Percentiles rank a stretch among this genome's conserved stretches.
Conservation (phyloP, 1,140 invertebrate genomes). For the Drosophila ercepeae region DNA sequence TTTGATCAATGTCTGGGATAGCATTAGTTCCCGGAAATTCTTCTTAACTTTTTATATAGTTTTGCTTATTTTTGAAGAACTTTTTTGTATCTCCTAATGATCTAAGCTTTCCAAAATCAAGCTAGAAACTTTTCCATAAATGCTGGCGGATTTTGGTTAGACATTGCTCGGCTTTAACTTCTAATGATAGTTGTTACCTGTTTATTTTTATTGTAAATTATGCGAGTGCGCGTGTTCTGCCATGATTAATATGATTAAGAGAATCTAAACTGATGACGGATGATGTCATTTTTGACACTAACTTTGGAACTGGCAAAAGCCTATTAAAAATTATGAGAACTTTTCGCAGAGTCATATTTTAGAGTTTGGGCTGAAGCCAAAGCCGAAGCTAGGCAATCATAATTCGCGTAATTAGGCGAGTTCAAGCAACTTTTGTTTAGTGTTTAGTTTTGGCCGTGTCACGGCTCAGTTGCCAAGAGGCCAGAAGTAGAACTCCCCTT, state of each 20-base stretch:
- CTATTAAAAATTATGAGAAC: slow-evolving; percentile 46
- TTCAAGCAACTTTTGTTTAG: slow-evolving; percentile 64
- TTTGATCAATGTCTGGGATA: slow-evolving; percentile 5
- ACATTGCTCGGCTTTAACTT: slow-evolving; percentile 16
- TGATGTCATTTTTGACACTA: slow-evolving; percentile 34
- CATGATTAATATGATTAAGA: slow-evolving; percentile 45
- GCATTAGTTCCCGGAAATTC: not conserved
- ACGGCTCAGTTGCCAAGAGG: slow-evolving; percentile 68
- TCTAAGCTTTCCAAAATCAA: not conserved
- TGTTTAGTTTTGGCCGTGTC: slow-evolving; percentile 55
- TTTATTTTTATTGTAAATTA: slow-evolving; percentile 8
- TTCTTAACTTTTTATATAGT: not conserved
- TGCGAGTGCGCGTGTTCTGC: slow-evolving; percentile 23
- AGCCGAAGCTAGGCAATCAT: slow-evolving; percentile 25
- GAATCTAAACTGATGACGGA: slow-evolving; percentile 30
- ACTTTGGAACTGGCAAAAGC: slow-evolving; percentile 32
- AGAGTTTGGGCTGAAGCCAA: not conserved
- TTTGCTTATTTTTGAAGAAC: not conserved
- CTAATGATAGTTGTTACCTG: slow-evolving; percentile 25
- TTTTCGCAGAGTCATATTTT: slow-evolving; percentile 55
- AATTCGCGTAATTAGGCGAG: slow-evolving; percentile 70
- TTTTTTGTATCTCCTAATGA: not conserved
- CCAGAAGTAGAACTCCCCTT: slow-evolving; percentile 1
- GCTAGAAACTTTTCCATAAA: not conserved
- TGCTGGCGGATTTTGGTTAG: slow-evolving; percentile 24